Evolutionary conservation across 1,140 invertebrate species (phyloP), one percentile per base, ranked within the genome.

Genomic region (Habropoda laboriosa): DNA sequence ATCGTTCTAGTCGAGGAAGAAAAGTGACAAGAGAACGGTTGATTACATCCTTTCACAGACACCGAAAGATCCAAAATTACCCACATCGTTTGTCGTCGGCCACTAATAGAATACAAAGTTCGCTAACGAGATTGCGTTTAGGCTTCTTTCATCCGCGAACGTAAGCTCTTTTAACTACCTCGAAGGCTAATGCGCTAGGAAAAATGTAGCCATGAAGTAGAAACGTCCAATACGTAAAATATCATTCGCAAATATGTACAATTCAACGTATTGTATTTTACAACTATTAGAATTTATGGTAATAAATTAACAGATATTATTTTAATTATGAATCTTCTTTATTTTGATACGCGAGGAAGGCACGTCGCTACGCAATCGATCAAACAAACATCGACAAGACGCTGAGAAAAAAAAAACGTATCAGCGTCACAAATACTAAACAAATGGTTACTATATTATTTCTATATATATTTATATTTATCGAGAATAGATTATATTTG

Each of bases 51-150:
- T 10, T 66, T 30, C 47, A n/a, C 24, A 0, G 24, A 12, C n/a
- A 27, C 21, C 4, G n/a, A n/a, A 40, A 18, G 35, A 32, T 13
- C 64, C 24, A 6, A 70, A 77, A 78, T 53, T 71, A 24, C 16
- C 75, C 66, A 40, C 55, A 51, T 51, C 64, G 64, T 8, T 78
- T 78, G 75, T 58, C 70, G 42, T 49, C 30, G 53, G 66, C 24
- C 75, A 60, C 75, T 78, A 78, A 78, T 76, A 38, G 74, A 76
- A 76, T 78, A 51, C 66, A 30, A 30, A 78, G 75, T 57, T 76
- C 38, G 30, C 75, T 78, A 78, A 78, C 45, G 24, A 71, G 75
- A 78, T 78, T 78, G 40, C 55, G 16, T 78, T 78, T 78, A 78
- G 75, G 75, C 67, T 71, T 70, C 67, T 78, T 45, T 71, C 42